These are phyloP conservation scores for Notoglanidium macrostoma DNA, from an alignment of 2,797 vertebrate genomes.

Conservation along the genomic window DNA sequence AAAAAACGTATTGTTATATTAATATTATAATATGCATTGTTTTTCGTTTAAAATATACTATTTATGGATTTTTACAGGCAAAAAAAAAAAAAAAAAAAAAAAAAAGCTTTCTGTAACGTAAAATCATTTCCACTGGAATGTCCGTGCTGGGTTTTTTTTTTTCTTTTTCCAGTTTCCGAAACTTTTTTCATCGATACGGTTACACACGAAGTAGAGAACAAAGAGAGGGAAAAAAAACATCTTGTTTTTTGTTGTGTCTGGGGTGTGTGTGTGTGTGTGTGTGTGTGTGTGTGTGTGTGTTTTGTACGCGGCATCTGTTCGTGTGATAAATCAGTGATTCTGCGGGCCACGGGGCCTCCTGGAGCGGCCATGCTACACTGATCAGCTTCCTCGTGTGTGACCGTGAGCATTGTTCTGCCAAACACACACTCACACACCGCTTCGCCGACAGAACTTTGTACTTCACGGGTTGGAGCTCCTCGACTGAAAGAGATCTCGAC, in stretches of 20 bases:
- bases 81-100: background rate
- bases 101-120: background rate
- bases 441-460: conserved; percentile 27
- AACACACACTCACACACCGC: conserved; percentile 86
- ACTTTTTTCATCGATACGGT: background rate
- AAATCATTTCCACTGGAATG: background rate
- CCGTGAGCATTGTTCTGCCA: conserved; percentile 87
- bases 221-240: background rate
- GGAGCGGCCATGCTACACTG: conserved; percentile 78
- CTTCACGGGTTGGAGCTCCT: conserved; percentile 9
- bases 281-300: conserved; percentile 70
- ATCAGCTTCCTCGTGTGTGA: conserved; percentile 88
- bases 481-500: conserved; percentile 40
- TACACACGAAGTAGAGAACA: background rate
- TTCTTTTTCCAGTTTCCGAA: background rate
- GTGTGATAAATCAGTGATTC: conserved; percentile 80
- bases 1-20: background rate
- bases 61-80: background rate
- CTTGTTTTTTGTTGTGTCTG: conserved; percentile 58
- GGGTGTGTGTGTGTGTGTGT: conserved; percentile 70
- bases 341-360: conserved; percentile 75
- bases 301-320: conserved; percentile 72
- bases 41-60: background rate
- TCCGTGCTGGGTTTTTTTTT: background rate
- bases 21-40: background rate